Base-by-base conservation (phyloP, 2,113 vertebrate genomes). In the Cinclus cinclus region DNA sequence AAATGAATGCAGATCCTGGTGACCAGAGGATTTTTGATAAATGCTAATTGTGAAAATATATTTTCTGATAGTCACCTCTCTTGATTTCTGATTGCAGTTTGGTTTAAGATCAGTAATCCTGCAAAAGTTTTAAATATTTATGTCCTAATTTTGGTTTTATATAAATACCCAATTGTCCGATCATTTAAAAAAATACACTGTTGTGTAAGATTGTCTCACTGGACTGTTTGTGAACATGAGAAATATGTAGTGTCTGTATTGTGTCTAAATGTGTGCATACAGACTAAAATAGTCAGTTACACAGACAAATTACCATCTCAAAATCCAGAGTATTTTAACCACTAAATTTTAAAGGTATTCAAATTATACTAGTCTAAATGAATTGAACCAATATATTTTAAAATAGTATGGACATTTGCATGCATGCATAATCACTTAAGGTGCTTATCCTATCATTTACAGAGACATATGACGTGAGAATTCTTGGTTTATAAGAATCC, bases 401-500 rank as follows among this genome's bases (percentile, higher is more conserved):
- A 94, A 89, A 83, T 63, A 59, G 28, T 65, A 14, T 55, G 52
- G 59, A 47, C 27, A 24, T 94, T 82, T 94, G 9, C 46, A 67
- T 83, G 53, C 30, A 64, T 85, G n/a, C 35, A 23, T 86, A 89
- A 87, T 95, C 59, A 56, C 27, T 87, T 83, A 76, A 71, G 46
- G 50, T 92, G 44, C 76, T 96, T 94, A 47, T 76, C 35, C 13
- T 79, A 0, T 87, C 55, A 87, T 80, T 89, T 80, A 73, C 49
- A 47, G 46, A 92, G 35, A 56, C 62, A 20, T 42, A 3, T 81
- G 64, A 65, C 2, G 2, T 77, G 63, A 83, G 37, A 69, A 69
- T 65, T 95, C 46, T 65, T 93, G 68, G 46, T 71, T 91, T 96
- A 49, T 73, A 94, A 92, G 81, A 95, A 86, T 76, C 58, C 49